These are phyloP conservation scores for Tiliqua scincoides DNA, from an alignment of 2,113 vertebrate species.

Conservation along the genomic window DNA sequence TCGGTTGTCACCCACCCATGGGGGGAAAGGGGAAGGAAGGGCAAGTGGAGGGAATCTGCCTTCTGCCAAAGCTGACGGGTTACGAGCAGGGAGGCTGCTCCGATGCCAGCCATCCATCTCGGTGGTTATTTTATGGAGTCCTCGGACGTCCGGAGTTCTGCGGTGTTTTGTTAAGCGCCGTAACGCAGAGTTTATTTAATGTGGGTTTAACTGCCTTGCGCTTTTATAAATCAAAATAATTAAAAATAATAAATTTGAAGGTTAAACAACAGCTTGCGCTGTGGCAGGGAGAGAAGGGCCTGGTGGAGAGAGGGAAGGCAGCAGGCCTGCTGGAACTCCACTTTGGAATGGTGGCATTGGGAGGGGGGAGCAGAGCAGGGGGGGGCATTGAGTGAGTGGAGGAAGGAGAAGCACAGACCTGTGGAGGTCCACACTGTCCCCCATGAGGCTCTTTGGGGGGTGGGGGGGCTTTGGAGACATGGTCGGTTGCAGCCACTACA, in stretches of 20 bases:
- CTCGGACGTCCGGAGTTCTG: conserved; percentile 75
- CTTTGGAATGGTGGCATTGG: neutral
- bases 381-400: neutral
- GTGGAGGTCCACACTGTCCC: neutral
- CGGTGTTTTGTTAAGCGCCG: conserved; percentile 79
- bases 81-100: conserved; percentile 38
- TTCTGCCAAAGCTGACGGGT: neutral
- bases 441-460: rapidly evolving
- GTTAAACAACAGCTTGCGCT: conserved; percentile 77
- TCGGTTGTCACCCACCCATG: neutral
- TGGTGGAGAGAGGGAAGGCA: neutral
- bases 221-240: conserved; percentile 91
- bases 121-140: conserved; percentile 78
- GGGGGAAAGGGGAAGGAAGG: neutral
- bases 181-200: conserved; percentile 84
- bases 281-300: conserved; percentile 62
- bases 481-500: no score
- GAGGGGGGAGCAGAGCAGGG: conserved; percentile 8
- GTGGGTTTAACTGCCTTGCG: conserved; percentile 80
- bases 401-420: neutral
- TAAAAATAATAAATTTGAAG: conserved; percentile 90
- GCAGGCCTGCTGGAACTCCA: neutral
- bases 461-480: no score
- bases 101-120: conserved; percentile 53
- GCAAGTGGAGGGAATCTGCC: neutral